phyloP scores from a whole-genome alignment of 53 echinoderm and acorn worm genomes.

The Actinopyga echinites region DNA sequence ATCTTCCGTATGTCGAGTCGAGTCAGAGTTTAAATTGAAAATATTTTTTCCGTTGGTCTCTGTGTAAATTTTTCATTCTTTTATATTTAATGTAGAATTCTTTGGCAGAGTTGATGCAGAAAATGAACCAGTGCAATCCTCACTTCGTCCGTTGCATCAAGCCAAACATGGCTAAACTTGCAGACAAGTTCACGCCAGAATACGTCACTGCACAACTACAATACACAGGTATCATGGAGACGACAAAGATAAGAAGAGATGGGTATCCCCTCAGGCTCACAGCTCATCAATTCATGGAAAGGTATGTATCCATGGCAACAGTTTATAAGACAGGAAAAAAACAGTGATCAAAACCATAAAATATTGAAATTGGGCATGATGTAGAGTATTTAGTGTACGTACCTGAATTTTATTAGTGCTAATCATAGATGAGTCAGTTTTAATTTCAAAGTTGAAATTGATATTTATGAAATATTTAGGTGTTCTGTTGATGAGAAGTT shows the following conservation, averaged over 20 bases:
- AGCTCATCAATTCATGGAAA: conserved; percentile 75
- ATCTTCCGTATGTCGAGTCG: too few species aligned
- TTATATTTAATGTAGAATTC: conserved; percentile 73
- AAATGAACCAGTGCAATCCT: conserved; percentile 78
- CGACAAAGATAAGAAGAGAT: conserved; percentile 79
- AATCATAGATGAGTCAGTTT: too few species aligned
- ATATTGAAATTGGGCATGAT: too few species aligned
- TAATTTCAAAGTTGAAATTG: too few species aligned
- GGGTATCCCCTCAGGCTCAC: conserved; percentile 86
- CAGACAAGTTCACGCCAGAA: conserved; percentile 93
- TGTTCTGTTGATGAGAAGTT: too few species aligned
- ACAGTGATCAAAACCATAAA: background rate
- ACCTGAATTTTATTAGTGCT: too few species aligned
- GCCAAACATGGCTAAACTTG: conserved; percentile 84
- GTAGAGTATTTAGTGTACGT: too few species aligned
- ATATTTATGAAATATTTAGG: too few species aligned
- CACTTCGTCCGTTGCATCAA: conserved; percentile 99
- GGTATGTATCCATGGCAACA: conserved; percentile 44
- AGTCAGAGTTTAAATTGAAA: too few species aligned
- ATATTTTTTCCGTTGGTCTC: too few species aligned
- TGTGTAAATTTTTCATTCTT: too few species aligned
- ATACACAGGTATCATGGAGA: conserved; percentile 97
- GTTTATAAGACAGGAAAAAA: background rate
- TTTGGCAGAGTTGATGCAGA: conserved; percentile 78
- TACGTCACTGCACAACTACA: conserved; percentile 95